phyloP scores from a whole-genome alignment of 2,113 vertebrate genomes.

The Channa maculata region DNA sequence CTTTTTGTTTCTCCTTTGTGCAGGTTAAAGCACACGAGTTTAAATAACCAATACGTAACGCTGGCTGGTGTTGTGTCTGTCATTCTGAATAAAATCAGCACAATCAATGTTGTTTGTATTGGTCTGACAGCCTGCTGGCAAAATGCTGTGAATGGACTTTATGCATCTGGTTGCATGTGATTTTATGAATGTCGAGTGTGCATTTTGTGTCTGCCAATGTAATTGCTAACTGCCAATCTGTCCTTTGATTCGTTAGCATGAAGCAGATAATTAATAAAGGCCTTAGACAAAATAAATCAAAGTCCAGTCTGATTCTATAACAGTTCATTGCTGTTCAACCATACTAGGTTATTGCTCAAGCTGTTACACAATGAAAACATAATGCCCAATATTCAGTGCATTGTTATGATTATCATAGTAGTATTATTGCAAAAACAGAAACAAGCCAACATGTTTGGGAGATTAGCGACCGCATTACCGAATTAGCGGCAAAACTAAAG shows the following conservation, averaged over 20 bases:
- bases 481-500: neutral
- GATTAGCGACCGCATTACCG: neutral
- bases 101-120: constrained; percentile 60
- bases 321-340: too few species aligned
- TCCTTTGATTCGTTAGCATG: constrained; percentile 61
- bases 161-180: constrained; percentile 35
- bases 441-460: neutral
- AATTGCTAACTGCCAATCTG: constrained; percentile 66
- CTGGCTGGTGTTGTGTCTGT: constrained; percentile 33
- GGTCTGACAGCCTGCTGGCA: constrained; percentile 43
- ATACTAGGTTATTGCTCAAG: neutral
- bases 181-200: constrained; percentile 57
- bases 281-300: constrained; percentile 23
- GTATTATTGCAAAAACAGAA: neutral
- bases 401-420: neutral
- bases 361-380: constrained; percentile 9
- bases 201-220: constrained; percentile 62
- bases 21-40: constrained; percentile 38
- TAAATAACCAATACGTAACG: constrained; percentile 36
- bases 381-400: constrained; percentile 1
- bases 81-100: constrained; percentile 53
- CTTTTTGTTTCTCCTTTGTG: constrained; percentile 44
- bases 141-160: constrained; percentile 32
- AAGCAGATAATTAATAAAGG: constrained; percentile 67
- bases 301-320: constrained; percentile 8